phyloP scores from a whole-genome alignment of 1,140 invertebrate species.

The Zeugodacus cucurbitae region DNA sequence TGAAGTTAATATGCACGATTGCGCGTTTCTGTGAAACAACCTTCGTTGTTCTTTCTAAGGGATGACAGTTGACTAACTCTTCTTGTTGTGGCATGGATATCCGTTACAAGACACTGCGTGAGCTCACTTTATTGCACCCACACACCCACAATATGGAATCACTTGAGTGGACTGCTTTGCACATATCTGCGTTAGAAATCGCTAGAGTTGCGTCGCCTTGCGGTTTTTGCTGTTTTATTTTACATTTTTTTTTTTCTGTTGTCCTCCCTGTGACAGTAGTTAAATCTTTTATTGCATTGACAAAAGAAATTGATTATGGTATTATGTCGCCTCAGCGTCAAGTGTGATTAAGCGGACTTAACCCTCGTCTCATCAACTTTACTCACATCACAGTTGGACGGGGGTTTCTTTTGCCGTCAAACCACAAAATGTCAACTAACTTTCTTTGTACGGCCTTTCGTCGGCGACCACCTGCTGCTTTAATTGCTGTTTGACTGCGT shows the following conservation, averaged over 20 bases:
- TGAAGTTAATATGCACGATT: constrained; percentile 36
- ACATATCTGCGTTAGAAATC: background rate
- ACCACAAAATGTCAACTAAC: background rate
- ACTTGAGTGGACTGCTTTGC: background rate
- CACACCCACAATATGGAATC: background rate
- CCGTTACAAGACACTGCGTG: constrained; percentile 25
- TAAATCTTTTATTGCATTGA: constrained; percentile 34
- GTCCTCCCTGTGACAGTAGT: background rate
- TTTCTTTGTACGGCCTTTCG: background rate
- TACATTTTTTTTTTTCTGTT: background rate
- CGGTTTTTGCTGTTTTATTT: background rate
- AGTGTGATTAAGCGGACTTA: constrained; percentile 35
- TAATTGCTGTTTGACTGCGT: constrained; percentile 17
- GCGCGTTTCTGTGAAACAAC: background rate
- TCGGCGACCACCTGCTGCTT: background rate
- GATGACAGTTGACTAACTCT: background rate
- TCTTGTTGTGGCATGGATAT: background rate
- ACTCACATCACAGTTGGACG: background rate
- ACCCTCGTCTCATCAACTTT: background rate
- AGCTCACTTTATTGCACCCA: constrained; percentile 10
- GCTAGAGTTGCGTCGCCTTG: background rate
- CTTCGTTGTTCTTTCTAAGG: no score
- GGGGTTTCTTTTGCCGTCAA: background rate
- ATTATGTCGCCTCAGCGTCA: constrained; percentile 34
- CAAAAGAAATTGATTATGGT: constrained; percentile 37